phyloP scores from a whole-genome alignment of 2,888 invertebrate genomes.

The Mythimna loreyi region DNA sequence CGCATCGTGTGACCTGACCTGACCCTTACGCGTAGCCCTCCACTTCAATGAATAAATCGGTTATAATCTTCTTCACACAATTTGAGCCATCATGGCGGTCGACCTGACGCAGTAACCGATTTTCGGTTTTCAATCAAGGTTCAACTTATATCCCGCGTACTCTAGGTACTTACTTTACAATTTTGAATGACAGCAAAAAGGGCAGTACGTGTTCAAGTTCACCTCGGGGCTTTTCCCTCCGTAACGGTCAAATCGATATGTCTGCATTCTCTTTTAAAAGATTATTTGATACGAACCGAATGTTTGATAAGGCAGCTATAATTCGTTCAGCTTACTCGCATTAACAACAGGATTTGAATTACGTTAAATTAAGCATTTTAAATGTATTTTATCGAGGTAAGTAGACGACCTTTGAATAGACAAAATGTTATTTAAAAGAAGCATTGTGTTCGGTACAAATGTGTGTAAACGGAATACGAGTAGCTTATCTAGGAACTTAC shows the following conservation, averaged over 20 bases:
- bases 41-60: too few species aligned
- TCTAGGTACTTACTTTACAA: background rate
- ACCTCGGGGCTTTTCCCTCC: background rate
- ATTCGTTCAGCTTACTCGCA: background rate
- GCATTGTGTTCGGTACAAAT: conserved; percentile 3
- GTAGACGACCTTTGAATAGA: conserved; percentile 7
- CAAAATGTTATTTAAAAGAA: conserved; percentile 32
- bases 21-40: too few species aligned
- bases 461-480: conserved; percentile 6
- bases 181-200: conserved; percentile 1
- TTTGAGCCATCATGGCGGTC: too few species aligned
- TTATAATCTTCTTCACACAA: too few species aligned
- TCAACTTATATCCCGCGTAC: too few species aligned
- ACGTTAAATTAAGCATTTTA: conserved; percentile 2
- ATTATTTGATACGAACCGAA: conserved; percentile 11
- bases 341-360: conserved; percentile 24
- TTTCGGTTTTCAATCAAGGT: too few species aligned
- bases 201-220: background rate
- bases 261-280: conserved; percentile 5
- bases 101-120: too few species aligned
- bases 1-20: too few species aligned
- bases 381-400: conserved; percentile 3
- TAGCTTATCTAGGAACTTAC: too few species aligned
- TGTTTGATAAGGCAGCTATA: conserved; percentile 17
- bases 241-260: conserved; percentile 17